Percentiles rank a stretch among this genome's conserved stretches.
Conservation (phyloP, 1,140 invertebrate genomes). For the Apis cerana region DNA sequence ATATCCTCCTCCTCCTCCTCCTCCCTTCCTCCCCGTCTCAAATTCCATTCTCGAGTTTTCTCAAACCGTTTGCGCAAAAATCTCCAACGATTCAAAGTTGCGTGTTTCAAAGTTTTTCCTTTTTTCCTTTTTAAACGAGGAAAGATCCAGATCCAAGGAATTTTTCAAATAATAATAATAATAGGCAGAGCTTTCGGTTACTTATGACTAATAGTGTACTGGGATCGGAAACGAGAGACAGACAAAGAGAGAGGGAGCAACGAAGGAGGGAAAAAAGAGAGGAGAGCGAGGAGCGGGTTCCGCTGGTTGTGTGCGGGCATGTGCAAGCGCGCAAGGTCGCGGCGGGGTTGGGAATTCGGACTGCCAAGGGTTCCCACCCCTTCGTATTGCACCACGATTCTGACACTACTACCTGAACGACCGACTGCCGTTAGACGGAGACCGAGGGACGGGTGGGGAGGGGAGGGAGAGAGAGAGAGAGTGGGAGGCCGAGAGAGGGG, state of each 20-base stretch:
- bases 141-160: too few relatives aligned
- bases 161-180: too few relatives aligned
- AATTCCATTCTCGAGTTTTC: too few relatives aligned
- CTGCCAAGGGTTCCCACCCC: conserved; percentile 73
- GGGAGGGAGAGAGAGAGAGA: conserved; percentile 15
- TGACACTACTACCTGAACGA: conserved; percentile 60
- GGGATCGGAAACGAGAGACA: neutral
- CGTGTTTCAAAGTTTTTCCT: too few relatives aligned
- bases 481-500: conserved; percentile 12
- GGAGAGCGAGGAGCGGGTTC: neutral
- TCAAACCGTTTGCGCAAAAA: too few relatives aligned
- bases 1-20: too few relatives aligned
- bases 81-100: too few relatives aligned
- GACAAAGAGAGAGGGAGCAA: neutral
- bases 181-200: neutral
- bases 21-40: too few relatives aligned
- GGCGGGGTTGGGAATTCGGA: conserved; percentile 72
- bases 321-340: conserved; percentile 62
- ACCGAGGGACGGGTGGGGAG: neutral
- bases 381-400: conserved; percentile 61
- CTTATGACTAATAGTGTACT: neutral
- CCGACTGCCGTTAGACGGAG: neutral
- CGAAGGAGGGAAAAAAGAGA: neutral
- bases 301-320: conserved; percentile 47
- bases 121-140: too few relatives aligned